Conservation (phyloP, 2,888 invertebrate species). For the Synergus gifuensis region DNA sequence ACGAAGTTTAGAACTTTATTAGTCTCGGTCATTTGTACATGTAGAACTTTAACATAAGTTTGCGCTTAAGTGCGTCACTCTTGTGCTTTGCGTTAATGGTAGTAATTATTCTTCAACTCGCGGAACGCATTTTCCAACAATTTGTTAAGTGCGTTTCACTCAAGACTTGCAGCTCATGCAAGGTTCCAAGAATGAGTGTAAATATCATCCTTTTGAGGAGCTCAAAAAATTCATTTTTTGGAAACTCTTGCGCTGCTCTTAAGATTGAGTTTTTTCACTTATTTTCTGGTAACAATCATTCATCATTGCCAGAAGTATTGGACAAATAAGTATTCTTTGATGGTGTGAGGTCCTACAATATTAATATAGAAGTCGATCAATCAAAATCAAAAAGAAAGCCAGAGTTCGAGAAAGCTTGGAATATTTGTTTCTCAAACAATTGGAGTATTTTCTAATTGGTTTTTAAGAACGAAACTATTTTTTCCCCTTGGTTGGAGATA, state of each 20-base stretch:
- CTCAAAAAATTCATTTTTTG: not conserved
- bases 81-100: constrained; percentile 43
- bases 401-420: not conserved
- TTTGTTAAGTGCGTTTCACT: constrained; percentile 57
- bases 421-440: not conserved
- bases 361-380: not conserved
- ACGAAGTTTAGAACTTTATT: constrained; percentile 30
- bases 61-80: constrained; percentile 33
- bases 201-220: constrained; percentile 49
- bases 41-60: not conserved
- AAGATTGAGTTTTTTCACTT: no score
- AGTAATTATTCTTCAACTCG: constrained; percentile 41
- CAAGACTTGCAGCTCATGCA: constrained; percentile 52
- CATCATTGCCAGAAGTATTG: no score
- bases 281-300: no score
- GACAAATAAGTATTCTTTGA: no score
- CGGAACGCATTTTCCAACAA: constrained; percentile 50
- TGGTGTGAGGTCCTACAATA: no score
- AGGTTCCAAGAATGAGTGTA: constrained; percentile 50
- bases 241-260: no score
- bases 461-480: not conserved
- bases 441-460: not conserved
- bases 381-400: not conserved
- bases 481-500: not conserved
- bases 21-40: constrained; percentile 20